A percentile compares a stretch with the other conserved stretches of the same genome.
phyloP scores from a whole-genome alignment of 2,797 vertebrate species.

The Menidia menidia region DNA sequence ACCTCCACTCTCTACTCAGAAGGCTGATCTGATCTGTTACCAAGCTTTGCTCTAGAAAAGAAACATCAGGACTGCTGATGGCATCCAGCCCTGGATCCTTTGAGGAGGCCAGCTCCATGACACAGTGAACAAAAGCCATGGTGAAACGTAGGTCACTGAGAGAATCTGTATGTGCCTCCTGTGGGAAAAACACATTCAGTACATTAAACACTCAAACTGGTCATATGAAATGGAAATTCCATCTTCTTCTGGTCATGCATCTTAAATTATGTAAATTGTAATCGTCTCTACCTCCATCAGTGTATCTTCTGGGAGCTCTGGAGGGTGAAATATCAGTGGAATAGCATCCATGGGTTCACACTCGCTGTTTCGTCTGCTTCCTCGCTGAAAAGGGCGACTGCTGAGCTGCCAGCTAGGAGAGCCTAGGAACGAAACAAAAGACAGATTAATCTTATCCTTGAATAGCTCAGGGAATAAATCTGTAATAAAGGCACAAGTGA shows the following conservation, averaged over 20 bases:
- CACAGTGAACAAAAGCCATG: slow-evolving; percentile 89
- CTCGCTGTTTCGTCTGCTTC: slow-evolving; percentile 81
- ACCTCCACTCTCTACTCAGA: slow-evolving; percentile 96
- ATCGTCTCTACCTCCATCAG: slow-evolving; percentile 91
- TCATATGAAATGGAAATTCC: not conserved
- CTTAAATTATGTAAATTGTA: not conserved
- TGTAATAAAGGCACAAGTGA: not conserved
- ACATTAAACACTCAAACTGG: slow-evolving; percentile 13
- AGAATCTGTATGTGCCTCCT: slow-evolving; percentile 93
- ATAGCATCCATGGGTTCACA: slow-evolving; percentile 82
- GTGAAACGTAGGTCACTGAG: slow-evolving; percentile 91
- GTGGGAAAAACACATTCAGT: slow-evolving; percentile 37
- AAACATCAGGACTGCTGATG: slow-evolving; percentile 75
- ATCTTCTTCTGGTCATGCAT: not conserved
- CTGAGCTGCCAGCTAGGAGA: slow-evolving; percentile 86
- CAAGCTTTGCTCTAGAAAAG: slow-evolving; percentile 91
- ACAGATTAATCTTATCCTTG: not conserved
- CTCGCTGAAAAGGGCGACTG: slow-evolving; percentile 77
- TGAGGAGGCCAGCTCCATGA: slow-evolving; percentile 90
- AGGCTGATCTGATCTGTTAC: slow-evolving; percentile 97
- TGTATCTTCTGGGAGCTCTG: slow-evolving; percentile 93
- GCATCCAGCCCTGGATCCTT: slow-evolving; percentile 84
- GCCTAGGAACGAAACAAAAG: slow-evolving; percentile 74
- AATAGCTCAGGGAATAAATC: not conserved
- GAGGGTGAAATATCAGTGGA: slow-evolving; percentile 90